Evolutionary conservation across 2,113 vertebrate species (phyloP).

Genomic region (Gavialis gangeticus): DNA sequence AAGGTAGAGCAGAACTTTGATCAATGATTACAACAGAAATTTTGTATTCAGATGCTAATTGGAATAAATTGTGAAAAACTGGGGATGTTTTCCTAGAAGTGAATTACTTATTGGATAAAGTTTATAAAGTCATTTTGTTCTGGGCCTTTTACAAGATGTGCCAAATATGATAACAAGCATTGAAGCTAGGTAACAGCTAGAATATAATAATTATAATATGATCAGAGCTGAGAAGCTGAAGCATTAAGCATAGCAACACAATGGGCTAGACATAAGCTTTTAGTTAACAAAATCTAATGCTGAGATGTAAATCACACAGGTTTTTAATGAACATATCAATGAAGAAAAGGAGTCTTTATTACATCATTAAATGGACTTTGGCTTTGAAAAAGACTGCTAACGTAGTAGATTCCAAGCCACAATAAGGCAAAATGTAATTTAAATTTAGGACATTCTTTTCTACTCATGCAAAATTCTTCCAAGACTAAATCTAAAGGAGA

Average conservation of each 20-base stretch:
- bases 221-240: constrained; percentile 44
- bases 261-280: not conserved
- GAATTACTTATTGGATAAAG: constrained; percentile 55
- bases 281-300: not conserved
- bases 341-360: not conserved
- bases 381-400: not conserved
- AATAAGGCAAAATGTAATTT: not conserved
- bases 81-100: constrained; percentile 34
- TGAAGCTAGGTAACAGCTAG: constrained; percentile 29
- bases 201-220: constrained; percentile 5
- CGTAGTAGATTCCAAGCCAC: not conserved
- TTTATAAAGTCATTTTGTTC: constrained; percentile 13
- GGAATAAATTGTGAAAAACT: constrained; percentile 44
- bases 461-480: not conserved
- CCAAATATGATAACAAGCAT: constrained; percentile 38
- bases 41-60: constrained; percentile 50
- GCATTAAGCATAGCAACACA: constrained; percentile 19
- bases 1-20: constrained; percentile 48
- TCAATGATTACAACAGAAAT: not conserved
- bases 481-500: not conserved
- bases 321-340: not conserved
- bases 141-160: constrained; percentile 38
- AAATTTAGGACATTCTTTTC: not conserved
- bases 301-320: not conserved
- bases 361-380: not conserved